Evolutionary conservation across 2,113 vertebrate genomes (phyloP), one percentile per base, ranked within the genome.

Genomic region (Neolamprologus fasciatus): DNA sequence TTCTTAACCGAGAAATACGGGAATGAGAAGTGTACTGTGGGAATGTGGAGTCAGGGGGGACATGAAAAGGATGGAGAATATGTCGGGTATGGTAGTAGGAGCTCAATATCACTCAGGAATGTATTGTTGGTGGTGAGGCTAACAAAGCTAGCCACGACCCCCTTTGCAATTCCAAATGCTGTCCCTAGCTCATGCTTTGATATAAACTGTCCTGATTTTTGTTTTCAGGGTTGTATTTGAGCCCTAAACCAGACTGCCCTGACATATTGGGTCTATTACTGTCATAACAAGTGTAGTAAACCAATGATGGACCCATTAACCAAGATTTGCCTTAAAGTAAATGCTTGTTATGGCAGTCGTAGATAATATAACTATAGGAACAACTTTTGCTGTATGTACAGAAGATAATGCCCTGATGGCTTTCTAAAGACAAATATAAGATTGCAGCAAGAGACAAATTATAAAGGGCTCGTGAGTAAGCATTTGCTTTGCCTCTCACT

Each of bases 31-130:
- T 58, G 58, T 66, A 71, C 88, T 58, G 87, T 92, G 87, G 90
- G 85, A 92, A 86, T 55, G 81, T n/a, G 12, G 78, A 84, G 76
- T 71, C 53, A 9, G 21, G 79, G 81, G 9, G 47, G 63, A 45
- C 82, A 73, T 85, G 53, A 82, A 55, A 50, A 89, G 81, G 14
- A 58, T 81, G 90, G 82, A 21, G 83, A 92, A 84, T 71, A 9
- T 90, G 86, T 80, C 66, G 45, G 81, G 81, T 26, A 66, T 82
- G 31, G 89, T 86, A 76, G 82, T 50, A 58, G 80, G 55, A 88
- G 82, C 86, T 92, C 42, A 63, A 3, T 93, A 95, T 86, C 91
- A 42, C 63, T 73, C 78, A 10, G 93, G 91, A 95, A 95, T 95
- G 92, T 71, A 55, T 42, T 68, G 33, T 90, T 53, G 55, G 80